These are phyloP conservation scores for Chinchilla lanigera DNA, from an alignment of 2,113 vertebrate genomes.

Conservation along the genomic window DNA sequence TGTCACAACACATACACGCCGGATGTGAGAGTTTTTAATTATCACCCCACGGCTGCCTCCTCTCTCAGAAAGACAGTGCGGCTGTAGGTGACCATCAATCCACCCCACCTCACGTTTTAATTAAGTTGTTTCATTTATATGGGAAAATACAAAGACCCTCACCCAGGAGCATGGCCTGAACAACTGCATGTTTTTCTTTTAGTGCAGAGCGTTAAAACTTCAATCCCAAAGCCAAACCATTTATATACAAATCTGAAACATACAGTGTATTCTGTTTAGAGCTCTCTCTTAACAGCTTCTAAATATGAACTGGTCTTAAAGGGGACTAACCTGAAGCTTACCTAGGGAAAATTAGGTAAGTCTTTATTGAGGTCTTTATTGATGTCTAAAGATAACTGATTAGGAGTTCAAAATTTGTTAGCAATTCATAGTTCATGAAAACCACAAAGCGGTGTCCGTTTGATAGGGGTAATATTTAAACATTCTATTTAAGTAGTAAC, in stretches of 20 bases:
- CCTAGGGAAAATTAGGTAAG: background rate
- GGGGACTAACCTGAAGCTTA: background rate
- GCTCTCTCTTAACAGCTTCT: background rate
- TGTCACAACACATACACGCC: background rate
- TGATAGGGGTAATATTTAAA: background rate
- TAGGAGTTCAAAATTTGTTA: slow-evolving; percentile 10
- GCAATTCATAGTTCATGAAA: slow-evolving; percentile 2
- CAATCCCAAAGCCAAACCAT: slow-evolving; percentile 32
- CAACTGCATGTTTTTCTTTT: background rate
- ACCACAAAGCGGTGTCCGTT: background rate
- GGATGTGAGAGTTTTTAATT: background rate
- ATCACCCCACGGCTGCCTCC: background rate
- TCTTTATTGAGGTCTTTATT: slow-evolving; percentile 37
- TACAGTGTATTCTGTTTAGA: slow-evolving; percentile 9
- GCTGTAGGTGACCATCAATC: background rate
- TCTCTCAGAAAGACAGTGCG: background rate
- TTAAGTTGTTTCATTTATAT: background rate
- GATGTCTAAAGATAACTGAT: background rate
- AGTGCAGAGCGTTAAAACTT: slow-evolving; percentile 3
- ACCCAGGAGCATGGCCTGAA: slow-evolving; percentile 27
- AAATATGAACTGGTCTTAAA: background rate
- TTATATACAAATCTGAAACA: slow-evolving; percentile 4
- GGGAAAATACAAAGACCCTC: slow-evolving; percentile 12
- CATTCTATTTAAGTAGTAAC: slow-evolving; percentile 13
- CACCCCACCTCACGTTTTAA: background rate